Evolutionary conservation across 1,140 invertebrate species (phyloP).

Genomic region (Trypoxylus dichotomus): DNA sequence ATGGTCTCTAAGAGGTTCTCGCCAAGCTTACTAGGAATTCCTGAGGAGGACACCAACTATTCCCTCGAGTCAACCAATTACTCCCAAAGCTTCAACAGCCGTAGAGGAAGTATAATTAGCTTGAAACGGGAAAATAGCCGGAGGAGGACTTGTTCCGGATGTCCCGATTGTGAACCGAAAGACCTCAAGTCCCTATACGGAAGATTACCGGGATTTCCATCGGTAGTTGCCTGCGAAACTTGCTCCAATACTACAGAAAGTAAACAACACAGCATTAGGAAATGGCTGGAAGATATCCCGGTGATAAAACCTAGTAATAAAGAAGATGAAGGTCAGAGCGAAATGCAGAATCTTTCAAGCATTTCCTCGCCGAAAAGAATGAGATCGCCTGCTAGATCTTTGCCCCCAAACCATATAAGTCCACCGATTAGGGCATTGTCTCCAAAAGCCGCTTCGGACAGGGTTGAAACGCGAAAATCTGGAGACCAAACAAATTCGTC

Average conservation of each 20-base stretch:
- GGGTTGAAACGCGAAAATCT: conserved; percentile 28
- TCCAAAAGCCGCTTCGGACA: conserved; percentile 43
- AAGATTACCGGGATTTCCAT: conserved; percentile 53
- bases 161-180: conserved; percentile 64
- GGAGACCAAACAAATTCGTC: conserved; percentile 22
- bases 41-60: conserved; percentile 70
- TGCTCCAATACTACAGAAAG: conserved; percentile 58
- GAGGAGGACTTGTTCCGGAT: conserved; percentile 62
- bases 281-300: conserved; percentile 78
- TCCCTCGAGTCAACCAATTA: conserved; percentile 54
- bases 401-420: conserved; percentile 41
- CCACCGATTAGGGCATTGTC: conserved; percentile 43
- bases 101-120: conserved; percentile 59
- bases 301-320: conserved; percentile 48
- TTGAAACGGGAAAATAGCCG: conserved; percentile 62
- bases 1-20: conserved; percentile 79
- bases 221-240: conserved; percentile 56
- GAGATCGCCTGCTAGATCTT: conserved; percentile 46
- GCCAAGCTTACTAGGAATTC: conserved; percentile 77
- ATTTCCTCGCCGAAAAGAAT: conserved; percentile 29
- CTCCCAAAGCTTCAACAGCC: conserved; percentile 50
- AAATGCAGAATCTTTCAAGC: not conserved
- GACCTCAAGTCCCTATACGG: conserved; percentile 49
- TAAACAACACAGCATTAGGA: conserved; percentile 71
- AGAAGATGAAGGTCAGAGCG: conserved; percentile 14